Conservation (phyloP, 2,888 invertebrate genomes). For the Stenolophus ochropezus region DNA sequence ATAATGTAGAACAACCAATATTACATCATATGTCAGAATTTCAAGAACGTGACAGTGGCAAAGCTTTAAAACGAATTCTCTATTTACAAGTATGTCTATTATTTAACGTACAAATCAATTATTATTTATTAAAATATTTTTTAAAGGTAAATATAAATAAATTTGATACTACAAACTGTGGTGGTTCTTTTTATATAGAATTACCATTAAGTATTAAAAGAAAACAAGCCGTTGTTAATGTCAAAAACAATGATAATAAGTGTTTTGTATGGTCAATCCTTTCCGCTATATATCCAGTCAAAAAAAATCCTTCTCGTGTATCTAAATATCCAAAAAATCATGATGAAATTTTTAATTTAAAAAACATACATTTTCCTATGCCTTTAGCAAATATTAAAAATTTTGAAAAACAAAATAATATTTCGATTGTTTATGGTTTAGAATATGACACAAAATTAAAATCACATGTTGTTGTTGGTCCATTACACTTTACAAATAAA, state of each 20-base stretch:
- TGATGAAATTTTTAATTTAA: neutral
- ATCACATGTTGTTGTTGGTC: no score
- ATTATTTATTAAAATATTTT: no score
- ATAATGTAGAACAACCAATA: no score
- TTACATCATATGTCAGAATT: no score
- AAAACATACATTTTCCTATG: neutral
- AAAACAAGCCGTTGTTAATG: slow-evolving; percentile 11
- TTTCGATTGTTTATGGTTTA: slow-evolving; percentile 10
- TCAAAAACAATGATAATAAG: neutral
- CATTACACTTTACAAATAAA: no score
- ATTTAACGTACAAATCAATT: no score
- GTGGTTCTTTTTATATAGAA: neutral
- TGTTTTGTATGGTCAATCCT: slow-evolving; percentile 6
- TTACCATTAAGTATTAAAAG: neutral
- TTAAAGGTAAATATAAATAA: neutral
- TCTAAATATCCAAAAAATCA: neutral
- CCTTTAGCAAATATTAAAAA: slow-evolving; percentile 2
- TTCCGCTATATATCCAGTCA: neutral
- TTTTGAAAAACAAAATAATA: slow-evolving; percentile 22
- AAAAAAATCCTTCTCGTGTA: neutral
- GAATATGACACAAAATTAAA: neutral
- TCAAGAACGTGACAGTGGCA: no score
- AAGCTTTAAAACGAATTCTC: no score
- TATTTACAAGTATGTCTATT: no score
- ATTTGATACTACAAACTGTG: neutral